Evolutionary conservation across 1,140 invertebrate genomes (phyloP).

Genomic region (Hydropsyche tenuis): DNA sequence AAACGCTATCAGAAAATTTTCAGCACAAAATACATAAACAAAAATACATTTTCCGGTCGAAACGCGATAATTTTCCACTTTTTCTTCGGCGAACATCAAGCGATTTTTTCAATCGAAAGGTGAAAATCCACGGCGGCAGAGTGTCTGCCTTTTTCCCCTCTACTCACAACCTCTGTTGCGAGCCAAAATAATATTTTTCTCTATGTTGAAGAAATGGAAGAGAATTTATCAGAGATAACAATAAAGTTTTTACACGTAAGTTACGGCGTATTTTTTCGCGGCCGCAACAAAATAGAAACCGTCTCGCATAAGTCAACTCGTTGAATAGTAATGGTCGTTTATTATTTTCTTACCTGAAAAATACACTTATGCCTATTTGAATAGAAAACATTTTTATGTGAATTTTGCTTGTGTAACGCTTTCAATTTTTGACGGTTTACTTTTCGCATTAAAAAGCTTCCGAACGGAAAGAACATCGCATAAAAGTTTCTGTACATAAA

Average conservation of each 20-base stretch:
- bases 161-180: no score
- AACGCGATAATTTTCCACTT: background rate
- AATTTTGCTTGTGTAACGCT: no score
- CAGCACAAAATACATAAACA: background rate
- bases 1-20: no score
- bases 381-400: background rate
- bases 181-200: constrained; percentile 10
- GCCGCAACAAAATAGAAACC: background rate
- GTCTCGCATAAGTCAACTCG: constrained; percentile 9
- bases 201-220: constrained; percentile 3
- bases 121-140: constrained; percentile 4
- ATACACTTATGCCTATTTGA: constrained; percentile 3
- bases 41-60: background rate
- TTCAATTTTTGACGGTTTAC: no score
- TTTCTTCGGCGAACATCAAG: background rate
- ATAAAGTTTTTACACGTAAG: constrained; percentile 9
- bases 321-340: constrained; percentile 1
- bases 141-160: background rate
- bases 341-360: constrained; percentile 2
- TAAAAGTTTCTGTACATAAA: no score
- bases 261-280: background rate
- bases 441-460: no score
- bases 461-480: no score
- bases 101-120: constrained; percentile 6
- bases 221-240: constrained; percentile 23